Evolutionary conservation across 2,797 vertebrate species (phyloP), one percentile per base, ranked within the genome.

Genomic region (Steatocranus sp.): DNA sequence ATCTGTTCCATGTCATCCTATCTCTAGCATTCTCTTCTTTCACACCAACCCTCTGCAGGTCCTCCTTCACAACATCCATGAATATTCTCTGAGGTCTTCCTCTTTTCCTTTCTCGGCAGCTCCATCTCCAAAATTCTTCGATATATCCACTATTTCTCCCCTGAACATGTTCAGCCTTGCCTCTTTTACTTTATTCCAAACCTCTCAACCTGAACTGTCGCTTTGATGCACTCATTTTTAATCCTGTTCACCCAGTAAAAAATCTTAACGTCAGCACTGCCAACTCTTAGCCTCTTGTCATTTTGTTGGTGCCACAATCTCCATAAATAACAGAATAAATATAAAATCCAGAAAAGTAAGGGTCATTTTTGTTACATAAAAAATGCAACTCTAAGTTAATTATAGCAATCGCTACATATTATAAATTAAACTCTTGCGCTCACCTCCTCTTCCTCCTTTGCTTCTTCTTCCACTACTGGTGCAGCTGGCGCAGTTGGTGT

Each of bases 361-460:
- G 4, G 5, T 30, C 1, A 3, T 56, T 43, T 46, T 70, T 70
- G 14, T 46, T 1, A 0, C 23, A 18, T 46, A 25, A 68, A 68
- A 46, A 70, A 46, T 18, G 15, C 15, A 70, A 38, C 23, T 46
- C 1, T 30, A 30, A 48, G 41, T 17, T 30, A 73, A 73, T 3
- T 20, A 5, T 5, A 48, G 32, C 17, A 38, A 1, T 34, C 9
- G 12, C 9, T 56, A 15, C 12, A 61, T 23, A 14, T 53, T n/a
- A 30, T 9, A 38, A 34, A 12, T 4, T 5, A 43, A 66, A 7
- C 3, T 56, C 23, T 43, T 53, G 11, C 11, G 41, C 79, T 79
- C 63, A 94, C 94, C 84, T 94, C 91, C 79, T 93, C 93, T 61
- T 80, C 36, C 66, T 91, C 92, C 41, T 77, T 20, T 1, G n/a